Evolutionary conservation across 2,113 vertebrate species (phyloP).

Genomic region (Plecotus auritus): DNA sequence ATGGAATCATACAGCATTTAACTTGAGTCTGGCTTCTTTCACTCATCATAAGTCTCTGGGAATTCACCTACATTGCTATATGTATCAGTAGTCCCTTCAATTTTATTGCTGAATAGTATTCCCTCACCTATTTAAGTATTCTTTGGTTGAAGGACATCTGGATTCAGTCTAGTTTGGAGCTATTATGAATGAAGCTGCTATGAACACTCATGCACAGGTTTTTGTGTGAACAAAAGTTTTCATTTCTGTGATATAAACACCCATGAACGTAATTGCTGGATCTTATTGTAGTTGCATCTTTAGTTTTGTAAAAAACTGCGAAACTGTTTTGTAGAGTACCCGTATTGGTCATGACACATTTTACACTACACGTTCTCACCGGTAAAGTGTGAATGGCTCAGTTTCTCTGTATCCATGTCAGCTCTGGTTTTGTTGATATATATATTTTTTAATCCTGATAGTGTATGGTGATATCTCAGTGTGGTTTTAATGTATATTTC

Average conservation of each 20-base stretch:
- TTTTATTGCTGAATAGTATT: background rate
- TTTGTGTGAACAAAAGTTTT: background rate
- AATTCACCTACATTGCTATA: background rate
- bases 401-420: background rate
- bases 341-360: background rate
- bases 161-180: background rate
- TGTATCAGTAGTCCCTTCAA: background rate
- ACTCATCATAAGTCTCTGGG: background rate
- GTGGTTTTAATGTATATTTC: background rate
- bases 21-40: constrained; percentile 19
- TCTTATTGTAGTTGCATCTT: background rate
- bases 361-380: background rate
- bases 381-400: background rate
- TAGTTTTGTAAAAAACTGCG: background rate
- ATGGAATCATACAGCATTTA: constrained; percentile 26
- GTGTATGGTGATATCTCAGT: background rate
- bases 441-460: background rate
- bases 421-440: background rate
- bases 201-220: background rate
- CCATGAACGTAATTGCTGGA: background rate
- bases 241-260: background rate
- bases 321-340: background rate
- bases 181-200: background rate
- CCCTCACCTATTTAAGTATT: background rate
- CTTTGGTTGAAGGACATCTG: background rate